These are phyloP conservation scores for Clamator glandarius DNA, from an alignment of 2,797 vertebrate genomes.

Conservation along the genomic window DNA sequence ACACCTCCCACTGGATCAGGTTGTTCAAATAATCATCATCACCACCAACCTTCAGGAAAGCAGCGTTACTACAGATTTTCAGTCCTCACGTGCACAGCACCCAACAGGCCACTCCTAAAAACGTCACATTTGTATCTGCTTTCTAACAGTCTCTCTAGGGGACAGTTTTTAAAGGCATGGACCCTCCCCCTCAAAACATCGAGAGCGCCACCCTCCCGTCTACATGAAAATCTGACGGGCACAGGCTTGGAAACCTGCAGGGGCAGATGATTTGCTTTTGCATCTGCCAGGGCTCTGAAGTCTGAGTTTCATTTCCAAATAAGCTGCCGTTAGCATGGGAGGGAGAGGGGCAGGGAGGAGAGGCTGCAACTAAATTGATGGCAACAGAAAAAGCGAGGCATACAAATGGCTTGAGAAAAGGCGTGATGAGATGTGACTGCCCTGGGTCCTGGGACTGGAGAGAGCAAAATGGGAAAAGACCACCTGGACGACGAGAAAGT, in stretches of 20 bases:
- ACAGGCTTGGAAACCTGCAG: not conserved
- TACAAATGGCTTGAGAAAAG: constrained; percentile 28
- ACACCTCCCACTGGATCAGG: no score
- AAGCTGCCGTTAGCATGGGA: not conserved
- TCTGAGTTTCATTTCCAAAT: not conserved
- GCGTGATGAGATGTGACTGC: constrained; percentile 68
- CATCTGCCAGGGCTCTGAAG: not conserved
- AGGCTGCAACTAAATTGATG: not conserved
- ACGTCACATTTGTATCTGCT: not conserved
- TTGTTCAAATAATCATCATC: no score
- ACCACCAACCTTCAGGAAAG: not conserved
- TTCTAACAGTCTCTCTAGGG: not conserved
- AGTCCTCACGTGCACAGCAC: not conserved
- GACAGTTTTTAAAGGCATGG: not conserved
- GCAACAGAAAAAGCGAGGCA: not conserved
- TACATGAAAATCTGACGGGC: accelerated
- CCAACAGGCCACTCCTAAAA: not conserved
- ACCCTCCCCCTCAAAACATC: accelerated
- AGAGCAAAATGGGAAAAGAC: constrained; percentile 48
- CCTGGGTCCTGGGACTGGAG: not conserved
- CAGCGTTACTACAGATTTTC: accelerated
- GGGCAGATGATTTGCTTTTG: not conserved
- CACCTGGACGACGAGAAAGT: constrained; percentile 53
- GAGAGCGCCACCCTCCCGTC: not conserved
- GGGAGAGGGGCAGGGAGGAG: not conserved